Evolutionary conservation across 2,888 invertebrate species (phyloP).

Genomic region (Tetanocera ferruginea): DNA sequence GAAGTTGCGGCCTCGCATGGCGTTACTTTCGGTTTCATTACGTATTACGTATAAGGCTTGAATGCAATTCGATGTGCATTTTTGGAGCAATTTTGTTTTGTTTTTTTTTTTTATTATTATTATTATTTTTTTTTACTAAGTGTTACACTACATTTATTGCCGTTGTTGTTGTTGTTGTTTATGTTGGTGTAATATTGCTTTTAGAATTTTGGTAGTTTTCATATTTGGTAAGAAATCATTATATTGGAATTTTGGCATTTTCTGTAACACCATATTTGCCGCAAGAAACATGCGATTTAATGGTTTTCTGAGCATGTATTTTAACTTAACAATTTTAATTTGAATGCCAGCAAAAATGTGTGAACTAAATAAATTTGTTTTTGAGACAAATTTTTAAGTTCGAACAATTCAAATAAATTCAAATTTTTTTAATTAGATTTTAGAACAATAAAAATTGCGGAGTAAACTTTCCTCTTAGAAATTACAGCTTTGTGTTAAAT

Average conservation of each 20-base stretch:
- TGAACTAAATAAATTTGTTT: background rate
- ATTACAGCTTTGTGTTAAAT: too few species aligned
- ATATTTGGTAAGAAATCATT: conserved; percentile 7
- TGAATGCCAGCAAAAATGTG: background rate
- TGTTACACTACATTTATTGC: conserved; percentile 9
- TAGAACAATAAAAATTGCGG: too few species aligned
- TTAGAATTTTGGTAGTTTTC: conserved; percentile 33
- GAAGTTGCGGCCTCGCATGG: conserved; percentile 26
- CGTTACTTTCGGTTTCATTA: conserved; percentile 30
- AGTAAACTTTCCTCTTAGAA: too few species aligned
- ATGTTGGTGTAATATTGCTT: conserved; percentile 8
- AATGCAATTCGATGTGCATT: background rate
- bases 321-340: background rate
- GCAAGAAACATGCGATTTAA: too few species aligned
- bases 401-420: too few species aligned
- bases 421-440: too few species aligned
- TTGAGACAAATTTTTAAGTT: too few species aligned
- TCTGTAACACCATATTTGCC: too few species aligned
- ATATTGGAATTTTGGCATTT: too few species aligned
- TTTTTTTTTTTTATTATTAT: background rate
- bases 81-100: background rate
- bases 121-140: background rate
- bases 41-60: background rate
- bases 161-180: conserved; percentile 26
- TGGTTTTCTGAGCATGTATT: too few species aligned